Evolutionary conservation across 1,140 invertebrate species (phyloP).

Genomic region (Hirudo medicinalis): DNA sequence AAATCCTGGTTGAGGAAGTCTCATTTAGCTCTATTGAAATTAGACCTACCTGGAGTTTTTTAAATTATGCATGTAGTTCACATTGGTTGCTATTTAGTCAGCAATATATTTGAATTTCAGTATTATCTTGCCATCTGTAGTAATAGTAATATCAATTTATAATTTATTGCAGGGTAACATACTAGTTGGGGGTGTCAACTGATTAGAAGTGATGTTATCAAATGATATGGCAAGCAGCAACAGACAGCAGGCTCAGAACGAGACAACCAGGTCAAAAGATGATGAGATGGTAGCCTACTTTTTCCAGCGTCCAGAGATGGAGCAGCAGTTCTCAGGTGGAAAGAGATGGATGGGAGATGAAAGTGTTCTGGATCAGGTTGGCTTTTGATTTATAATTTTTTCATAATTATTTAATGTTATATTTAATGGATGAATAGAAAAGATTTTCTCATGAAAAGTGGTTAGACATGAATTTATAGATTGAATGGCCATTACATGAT

Average conservation of each 20-base stretch:
- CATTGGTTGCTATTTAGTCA: too few relatives aligned
- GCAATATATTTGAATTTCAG: too few relatives aligned
- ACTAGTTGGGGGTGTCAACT: not conserved
- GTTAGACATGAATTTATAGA: not conserved
- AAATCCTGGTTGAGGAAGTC: not conserved
- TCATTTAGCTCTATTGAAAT: too few relatives aligned
- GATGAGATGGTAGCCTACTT: constrained; percentile 75
- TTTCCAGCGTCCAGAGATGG: constrained; percentile 63
- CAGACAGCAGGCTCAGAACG: not conserved
- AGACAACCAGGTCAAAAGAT: constrained; percentile 49
- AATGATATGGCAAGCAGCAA: not conserved
- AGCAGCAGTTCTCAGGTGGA: constrained; percentile 54
- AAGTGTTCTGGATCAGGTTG: constrained; percentile 53
- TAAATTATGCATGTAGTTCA: too few relatives aligned
- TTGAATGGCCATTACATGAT: too few relatives aligned
- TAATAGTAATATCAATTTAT: too few relatives aligned
- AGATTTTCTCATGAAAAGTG: not conserved
- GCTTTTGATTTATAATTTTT: not conserved
- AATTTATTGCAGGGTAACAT: too few relatives aligned
- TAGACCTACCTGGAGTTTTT: too few relatives aligned
- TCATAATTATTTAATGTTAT: not conserved
- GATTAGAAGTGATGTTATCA: not conserved
- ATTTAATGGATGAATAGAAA: too few relatives aligned
- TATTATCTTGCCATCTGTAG: too few relatives aligned
- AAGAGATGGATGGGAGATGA: constrained; percentile 72